These are phyloP conservation scores for Percopsis transmontana DNA, from an alignment of 2,113 vertebrate genomes.

Conservation along the genomic window DNA sequence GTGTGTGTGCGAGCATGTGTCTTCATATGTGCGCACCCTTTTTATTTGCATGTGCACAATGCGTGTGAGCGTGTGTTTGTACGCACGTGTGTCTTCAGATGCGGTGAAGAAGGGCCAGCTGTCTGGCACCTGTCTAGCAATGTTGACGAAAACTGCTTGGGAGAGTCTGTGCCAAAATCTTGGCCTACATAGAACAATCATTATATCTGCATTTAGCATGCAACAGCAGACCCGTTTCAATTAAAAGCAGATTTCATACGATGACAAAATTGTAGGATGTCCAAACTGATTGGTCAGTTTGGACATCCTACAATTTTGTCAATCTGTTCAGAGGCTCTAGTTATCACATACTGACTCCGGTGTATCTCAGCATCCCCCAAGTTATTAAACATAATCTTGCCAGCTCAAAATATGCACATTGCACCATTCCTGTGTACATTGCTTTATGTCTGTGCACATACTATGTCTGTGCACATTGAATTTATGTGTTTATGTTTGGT, in stretches of 20 bases:
- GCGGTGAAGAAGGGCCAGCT: conserved; percentile 82
- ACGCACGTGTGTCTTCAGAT: conserved; percentile 1
- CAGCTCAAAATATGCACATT: too few relatives aligned
- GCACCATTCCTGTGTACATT: too few relatives aligned
- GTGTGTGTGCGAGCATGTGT: background rate
- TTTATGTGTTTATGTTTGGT: conserved; percentile 3
- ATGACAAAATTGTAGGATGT: background rate
- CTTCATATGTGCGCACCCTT: background rate
- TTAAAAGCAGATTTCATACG: background rate
- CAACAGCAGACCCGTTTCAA: background rate
- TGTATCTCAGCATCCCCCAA: background rate
- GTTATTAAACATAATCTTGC: background rate
- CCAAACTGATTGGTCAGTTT: background rate
- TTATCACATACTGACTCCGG: too few relatives aligned
- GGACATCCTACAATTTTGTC: background rate
- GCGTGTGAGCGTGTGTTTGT: background rate
- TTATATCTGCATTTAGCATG: background rate
- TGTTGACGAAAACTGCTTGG: conserved; percentile 84
- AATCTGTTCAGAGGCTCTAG: background rate
- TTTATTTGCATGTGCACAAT: background rate
- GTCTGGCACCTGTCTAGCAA: conserved; percentile 83
- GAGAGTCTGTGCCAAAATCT: conserved; percentile 73
- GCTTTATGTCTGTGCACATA: conserved; percentile 2
- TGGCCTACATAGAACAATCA: too few relatives aligned
- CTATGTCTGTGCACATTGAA: background rate